Evolutionary conservation across 2,888 invertebrate species (phyloP).

Genomic region (Euplexia lucipara): DNA sequence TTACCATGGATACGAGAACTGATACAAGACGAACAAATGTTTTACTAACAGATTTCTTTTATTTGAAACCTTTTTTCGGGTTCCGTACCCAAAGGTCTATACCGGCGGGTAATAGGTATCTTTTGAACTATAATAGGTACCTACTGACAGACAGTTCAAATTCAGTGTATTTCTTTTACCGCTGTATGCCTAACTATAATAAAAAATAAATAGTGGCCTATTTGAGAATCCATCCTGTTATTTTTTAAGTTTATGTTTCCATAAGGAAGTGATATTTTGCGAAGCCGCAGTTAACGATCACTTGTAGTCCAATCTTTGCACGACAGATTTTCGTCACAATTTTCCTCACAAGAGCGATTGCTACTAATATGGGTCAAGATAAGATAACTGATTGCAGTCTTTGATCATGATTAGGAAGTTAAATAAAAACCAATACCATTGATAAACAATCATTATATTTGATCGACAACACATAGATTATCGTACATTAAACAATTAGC

Average conservation of each 20-base stretch:
- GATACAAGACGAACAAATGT: slow-evolving; percentile 41
- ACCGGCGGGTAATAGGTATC: too few relatives aligned
- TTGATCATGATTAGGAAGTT: neutral
- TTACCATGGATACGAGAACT: slow-evolving; percentile 78
- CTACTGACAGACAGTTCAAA: too few relatives aligned
- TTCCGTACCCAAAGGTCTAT: too few relatives aligned
- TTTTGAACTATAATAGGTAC: too few relatives aligned
- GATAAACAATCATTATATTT: slow-evolving; percentile 61
- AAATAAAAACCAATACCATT: slow-evolving; percentile 36
- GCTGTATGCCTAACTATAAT: too few relatives aligned
- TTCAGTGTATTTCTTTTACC: too few relatives aligned
- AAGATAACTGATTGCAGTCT: neutral
- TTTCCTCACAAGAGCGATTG: neutral
- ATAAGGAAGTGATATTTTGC: neutral
- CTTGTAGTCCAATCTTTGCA: neutral
- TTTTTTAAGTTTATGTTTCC: neutral
- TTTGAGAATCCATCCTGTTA: too few relatives aligned
- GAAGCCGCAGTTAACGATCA: neutral
- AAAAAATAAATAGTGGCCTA: too few relatives aligned
- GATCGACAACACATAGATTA: slow-evolving; percentile 58
- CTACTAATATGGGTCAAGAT: neutral
- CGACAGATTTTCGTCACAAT: too few relatives aligned
- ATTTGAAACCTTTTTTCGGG: too few relatives aligned
- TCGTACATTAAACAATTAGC: slow-evolving; percentile 38
- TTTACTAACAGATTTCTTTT: too few relatives aligned